These are phyloP conservation scores for Fragum fragum DNA, from an alignment of 2,888 invertebrate genomes.

Conservation along the genomic window DNA sequence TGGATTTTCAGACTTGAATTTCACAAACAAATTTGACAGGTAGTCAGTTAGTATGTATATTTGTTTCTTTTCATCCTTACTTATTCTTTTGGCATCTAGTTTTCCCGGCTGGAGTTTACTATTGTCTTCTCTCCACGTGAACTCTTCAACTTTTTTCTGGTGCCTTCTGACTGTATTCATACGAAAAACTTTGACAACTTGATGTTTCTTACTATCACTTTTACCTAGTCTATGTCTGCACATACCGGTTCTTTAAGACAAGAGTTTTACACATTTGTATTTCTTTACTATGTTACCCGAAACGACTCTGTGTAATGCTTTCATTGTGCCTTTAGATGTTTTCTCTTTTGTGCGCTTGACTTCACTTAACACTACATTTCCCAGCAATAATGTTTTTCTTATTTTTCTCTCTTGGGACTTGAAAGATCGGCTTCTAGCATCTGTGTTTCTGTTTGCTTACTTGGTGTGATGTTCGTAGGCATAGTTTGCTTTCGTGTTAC, in stretches of 20 bases:
- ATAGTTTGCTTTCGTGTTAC: neutral
- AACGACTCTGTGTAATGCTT: slow-evolving; percentile 26
- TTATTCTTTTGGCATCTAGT: slow-evolving; percentile 30
- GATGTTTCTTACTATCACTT: slow-evolving; percentile 18
- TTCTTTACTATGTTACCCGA: slow-evolving; percentile 43
- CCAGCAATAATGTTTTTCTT: neutral
- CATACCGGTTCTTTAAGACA: slow-evolving; percentile 36
- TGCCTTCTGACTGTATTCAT: slow-evolving; percentile 1
- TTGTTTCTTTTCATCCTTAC: slow-evolving; percentile 33
- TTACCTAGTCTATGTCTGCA: slow-evolving; percentile 33
- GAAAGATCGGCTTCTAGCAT: neutral
- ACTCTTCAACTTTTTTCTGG: slow-evolving; percentile 20
- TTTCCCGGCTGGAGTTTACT: slow-evolving; percentile 44
- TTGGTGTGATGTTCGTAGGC: neutral
- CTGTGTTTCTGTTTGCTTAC: neutral
- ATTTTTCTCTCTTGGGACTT: neutral
- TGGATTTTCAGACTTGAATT: slow-evolving; percentile 53
- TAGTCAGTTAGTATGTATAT: slow-evolving; percentile 41
- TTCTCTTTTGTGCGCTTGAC: slow-evolving; percentile 14
- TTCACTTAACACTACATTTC: slow-evolving; percentile 21
- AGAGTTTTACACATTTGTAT: slow-evolving; percentile 28
- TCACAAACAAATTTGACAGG: slow-evolving; percentile 34
- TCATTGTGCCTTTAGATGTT: neutral
- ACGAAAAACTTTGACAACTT: neutral
- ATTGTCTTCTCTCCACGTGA: slow-evolving; percentile 45